Conservation (phyloP, 2,113 vertebrate genomes). For the Syngnathus floridae region DNA sequence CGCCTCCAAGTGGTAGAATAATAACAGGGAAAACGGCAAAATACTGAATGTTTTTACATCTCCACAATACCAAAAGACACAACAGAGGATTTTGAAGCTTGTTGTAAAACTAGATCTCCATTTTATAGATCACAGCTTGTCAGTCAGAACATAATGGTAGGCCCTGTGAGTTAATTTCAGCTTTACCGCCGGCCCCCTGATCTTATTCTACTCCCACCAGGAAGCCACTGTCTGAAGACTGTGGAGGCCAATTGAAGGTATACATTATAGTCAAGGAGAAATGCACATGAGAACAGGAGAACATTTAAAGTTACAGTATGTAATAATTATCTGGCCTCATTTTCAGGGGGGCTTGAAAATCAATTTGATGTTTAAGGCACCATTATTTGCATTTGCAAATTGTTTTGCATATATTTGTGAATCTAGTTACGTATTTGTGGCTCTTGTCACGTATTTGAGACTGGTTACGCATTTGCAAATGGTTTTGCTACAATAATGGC, state of each 20-base stretch:
- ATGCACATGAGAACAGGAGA: not conserved
- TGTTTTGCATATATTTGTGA: too few relatives aligned
- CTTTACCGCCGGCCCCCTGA: not conserved
- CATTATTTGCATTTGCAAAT: too few relatives aligned
- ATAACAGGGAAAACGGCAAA: not conserved
- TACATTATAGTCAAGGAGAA: not conserved
- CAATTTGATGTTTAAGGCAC: not conserved
- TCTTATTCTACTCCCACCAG: not conserved
- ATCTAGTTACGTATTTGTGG: too few relatives aligned
- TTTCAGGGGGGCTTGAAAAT: not conserved
- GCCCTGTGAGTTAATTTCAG: slow-evolving; percentile 1
- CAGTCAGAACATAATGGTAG: not conserved
- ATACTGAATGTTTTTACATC: not conserved
- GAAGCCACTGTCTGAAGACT: slow-evolving; percentile 2
- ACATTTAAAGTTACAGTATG: not conserved
- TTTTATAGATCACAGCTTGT: slow-evolving; percentile 3
- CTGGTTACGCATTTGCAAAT: too few relatives aligned
- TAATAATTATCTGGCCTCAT: not conserved
- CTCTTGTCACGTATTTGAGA: too few relatives aligned
- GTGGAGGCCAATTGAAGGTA: not conserved
- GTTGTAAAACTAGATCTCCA: not conserved
- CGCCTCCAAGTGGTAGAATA: not conserved
- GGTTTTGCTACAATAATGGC: too few relatives aligned
- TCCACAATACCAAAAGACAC: slow-evolving; percentile 5
- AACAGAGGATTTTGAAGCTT: not conserved